Conservation (phyloP, 2,888 invertebrate genomes). For the Pandemis cinnamomeana region DNA sequence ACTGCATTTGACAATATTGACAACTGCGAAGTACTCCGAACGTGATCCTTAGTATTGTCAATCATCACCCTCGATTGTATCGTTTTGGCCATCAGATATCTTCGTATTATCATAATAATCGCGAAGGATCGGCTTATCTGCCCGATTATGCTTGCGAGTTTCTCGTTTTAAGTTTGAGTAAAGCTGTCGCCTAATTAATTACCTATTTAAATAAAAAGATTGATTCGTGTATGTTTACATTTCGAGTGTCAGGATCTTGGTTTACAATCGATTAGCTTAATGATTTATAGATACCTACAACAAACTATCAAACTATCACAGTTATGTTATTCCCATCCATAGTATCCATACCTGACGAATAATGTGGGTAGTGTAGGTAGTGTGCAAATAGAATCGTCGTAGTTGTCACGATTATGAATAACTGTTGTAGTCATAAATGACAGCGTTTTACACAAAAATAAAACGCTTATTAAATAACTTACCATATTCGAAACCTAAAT, state of each 20-base stretch:
- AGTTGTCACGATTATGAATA: not conserved
- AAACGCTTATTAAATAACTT: too few species aligned
- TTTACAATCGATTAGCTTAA: not conserved
- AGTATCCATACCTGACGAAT: not conserved
- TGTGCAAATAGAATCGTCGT: not conserved
- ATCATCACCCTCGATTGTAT: not conserved
- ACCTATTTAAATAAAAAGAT: not conserved
- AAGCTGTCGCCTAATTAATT: not conserved
- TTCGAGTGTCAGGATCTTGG: not conserved
- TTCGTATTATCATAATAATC: conserved; percentile 14
- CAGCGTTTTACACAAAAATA: too few species aligned
- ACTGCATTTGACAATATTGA: conserved; percentile 5
- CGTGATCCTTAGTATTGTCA: not conserved
- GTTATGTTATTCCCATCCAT: not conserved
- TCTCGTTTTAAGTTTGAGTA: not conserved
- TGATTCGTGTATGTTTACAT: not conserved
- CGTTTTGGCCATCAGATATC: conserved; percentile 7
- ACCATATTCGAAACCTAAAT: too few species aligned
- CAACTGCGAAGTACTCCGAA: not conserved
- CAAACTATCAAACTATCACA: not conserved
- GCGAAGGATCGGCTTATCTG: conserved; percentile 11
- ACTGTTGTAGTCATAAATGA: not conserved
- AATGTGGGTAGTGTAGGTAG: conserved; percentile 9
- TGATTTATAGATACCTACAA: not conserved
- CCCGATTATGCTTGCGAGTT: not conserved